These are phyloP conservation scores for Neomorphus geoffroyi DNA, from an alignment of 2,797 vertebrate genomes.

Conservation along the genomic window DNA sequence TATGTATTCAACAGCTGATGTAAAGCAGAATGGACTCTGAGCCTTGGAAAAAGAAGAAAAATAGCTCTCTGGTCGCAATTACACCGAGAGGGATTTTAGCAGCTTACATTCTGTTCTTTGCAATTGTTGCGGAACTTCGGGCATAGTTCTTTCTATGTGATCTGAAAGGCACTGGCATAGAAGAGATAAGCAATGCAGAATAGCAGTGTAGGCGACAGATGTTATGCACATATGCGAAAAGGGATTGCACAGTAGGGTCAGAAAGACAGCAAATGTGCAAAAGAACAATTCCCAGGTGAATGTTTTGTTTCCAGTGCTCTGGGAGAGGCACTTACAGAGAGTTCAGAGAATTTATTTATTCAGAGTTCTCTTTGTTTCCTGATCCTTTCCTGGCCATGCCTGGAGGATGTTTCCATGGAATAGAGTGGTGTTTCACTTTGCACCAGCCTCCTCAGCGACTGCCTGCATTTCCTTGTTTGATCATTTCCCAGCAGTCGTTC, in stretches of 20 bases:
- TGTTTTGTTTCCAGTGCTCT: conserved; percentile 6
- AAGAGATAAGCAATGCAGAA: background rate
- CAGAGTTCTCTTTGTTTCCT: conserved; percentile 52
- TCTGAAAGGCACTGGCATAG: background rate
- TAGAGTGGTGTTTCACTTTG: background rate
- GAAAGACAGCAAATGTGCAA: background rate
- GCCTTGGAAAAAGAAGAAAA: background rate
- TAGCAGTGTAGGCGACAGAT: background rate
- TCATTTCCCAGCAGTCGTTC: background rate
- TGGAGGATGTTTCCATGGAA: background rate
- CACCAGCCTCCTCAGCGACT: background rate
- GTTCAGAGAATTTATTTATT: conserved; percentile 29
- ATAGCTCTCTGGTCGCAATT: background rate
- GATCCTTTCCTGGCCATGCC: conserved; percentile 12
- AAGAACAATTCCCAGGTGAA: background rate
- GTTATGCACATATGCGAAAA: background rate
- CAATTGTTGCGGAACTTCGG: background rate
- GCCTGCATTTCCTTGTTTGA: background rate
- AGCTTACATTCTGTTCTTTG: background rate
- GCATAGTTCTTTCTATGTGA: background rate
- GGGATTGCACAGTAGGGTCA: accelerated
- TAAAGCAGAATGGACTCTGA: background rate
- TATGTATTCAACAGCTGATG: background rate
- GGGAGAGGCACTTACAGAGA: background rate
- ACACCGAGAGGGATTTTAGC: background rate